These are phyloP conservation scores for Sternotherus odoratus DNA, from an alignment of 2,797 vertebrate genomes.

Conservation along the genomic window DNA sequence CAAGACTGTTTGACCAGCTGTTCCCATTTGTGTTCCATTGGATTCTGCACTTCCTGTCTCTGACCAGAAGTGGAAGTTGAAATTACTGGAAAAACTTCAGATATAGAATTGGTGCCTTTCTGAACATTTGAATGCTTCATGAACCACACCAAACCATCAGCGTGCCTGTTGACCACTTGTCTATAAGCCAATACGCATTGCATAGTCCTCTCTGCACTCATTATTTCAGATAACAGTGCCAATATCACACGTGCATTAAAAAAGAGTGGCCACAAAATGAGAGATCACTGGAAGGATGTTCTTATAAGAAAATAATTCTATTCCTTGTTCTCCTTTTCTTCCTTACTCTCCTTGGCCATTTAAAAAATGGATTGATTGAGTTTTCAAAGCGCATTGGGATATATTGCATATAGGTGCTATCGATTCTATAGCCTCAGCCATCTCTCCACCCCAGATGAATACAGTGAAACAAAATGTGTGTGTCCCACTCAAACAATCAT, in stretches of 20 bases:
- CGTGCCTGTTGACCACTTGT: not conserved
- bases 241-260: not conserved
- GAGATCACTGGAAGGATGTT: not conserved
- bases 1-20: slow-evolving; percentile 7
- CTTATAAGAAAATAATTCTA: no score
- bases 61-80: slow-evolving; percentile 34
- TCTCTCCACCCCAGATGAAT: not conserved
- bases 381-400: not conserved
- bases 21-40: slow-evolving; percentile 8
- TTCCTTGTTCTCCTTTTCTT: not conserved
- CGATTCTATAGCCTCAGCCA: not conserved
- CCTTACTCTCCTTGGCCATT: not conserved
- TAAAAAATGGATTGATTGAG: not conserved
- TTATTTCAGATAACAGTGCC: not conserved
- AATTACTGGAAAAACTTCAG: not conserved
- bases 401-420: not conserved
- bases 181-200: slow-evolving; percentile 20
- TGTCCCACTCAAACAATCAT: not conserved
- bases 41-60: not conserved
- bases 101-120: slow-evolving; percentile 36
- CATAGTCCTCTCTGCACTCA: not conserved
- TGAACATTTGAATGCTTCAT: slow-evolving; percentile 36
- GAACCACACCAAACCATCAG: slow-evolving; percentile 14
- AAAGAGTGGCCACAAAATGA: not conserved
- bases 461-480: not conserved